Evolutionary conservation across 2,888 invertebrate species (phyloP), one percentile per base, ranked within the genome.

Genomic region (Agonopterix arenella): DNA sequence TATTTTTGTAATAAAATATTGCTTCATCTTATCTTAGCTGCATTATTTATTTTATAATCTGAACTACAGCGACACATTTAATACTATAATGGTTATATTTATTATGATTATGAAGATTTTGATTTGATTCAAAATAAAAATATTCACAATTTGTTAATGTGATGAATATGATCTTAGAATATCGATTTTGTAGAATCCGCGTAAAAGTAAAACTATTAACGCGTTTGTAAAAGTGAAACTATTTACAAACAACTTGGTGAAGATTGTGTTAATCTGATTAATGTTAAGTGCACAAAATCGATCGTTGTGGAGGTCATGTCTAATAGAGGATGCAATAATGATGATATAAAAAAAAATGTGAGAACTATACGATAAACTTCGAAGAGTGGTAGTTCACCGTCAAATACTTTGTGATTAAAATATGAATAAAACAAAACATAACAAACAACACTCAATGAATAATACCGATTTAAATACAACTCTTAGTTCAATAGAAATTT

Each of bases 1-100:
- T n/a, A 40, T 40, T 52, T 59, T 58, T 61, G 64, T 72, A 70
- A 59, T 63, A 76, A 73, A 74, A 73, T 75, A 74, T 70, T 63
- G 60, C 57, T 68, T 67, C 65, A 41, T 52, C 58, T 64, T 63
- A 64, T 8, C 57, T 64, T 60, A 64, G 58, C 62, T 59, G 59
- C 61, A 53, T 53, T 47, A 48, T 11, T 10, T 41, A 45, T 28
- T 28, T 28, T 28, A 28, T 28, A 28, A 28, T 46, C 36, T 40
- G 40, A 43, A 48, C 28, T 48, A 45, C 28, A 10, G 28, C 28
- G 28, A 28, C 43, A 9, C 11, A 40, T 40, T 8, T 11, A 40
- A n/a, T n/a, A 40, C 10, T 40, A 10, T 40, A 40, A 40, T 42
- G 11, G 28, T 28, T 28, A 28, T 28, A 28, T 28, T 28, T 28